Base-by-base conservation (phyloP, 2,888 invertebrate species). In the Colostygia pectinataria region DNA sequence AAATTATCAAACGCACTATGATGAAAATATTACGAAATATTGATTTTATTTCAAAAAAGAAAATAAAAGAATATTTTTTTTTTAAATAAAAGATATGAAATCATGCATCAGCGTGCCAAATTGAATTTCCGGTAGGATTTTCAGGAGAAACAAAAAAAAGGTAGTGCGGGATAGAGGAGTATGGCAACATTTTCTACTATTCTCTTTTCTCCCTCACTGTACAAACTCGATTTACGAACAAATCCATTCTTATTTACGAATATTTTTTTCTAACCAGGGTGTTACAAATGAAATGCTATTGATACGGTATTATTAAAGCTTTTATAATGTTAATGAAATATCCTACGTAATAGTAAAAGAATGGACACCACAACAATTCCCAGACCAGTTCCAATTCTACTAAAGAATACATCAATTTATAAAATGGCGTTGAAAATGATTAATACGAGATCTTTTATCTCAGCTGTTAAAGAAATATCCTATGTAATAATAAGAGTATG, bases 101-200 rank as follows among this genome's bases (percentile, higher is more conserved):
- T 53, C 52, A 53, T 57, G 53, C 55, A 48, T 31, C 20, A 43
- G 18, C 33, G 33, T 32, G 40, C 25, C 25, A 20, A 13, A 41
- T 33, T 39, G 32, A 43, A 20, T 9, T 23, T 32, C 32, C 55
- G 57, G 61, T 55, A 58, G 63, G 58, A 63, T 51, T 15, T 54
- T 39, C 55, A 61, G 67, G 65, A 66, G 58, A 65, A 59, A 68
- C 68, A 65, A 66, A 58, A 68, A 58, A 68, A 59, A 73, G 74
- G 79, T 70, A 58, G 75, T 83, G 85, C 78, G 65, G 71, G 81
- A 73, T 68, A 57, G 70, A 58, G 55, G 63, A 58, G 66, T 61
- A 68, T 84, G 89, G 90, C 90, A 90, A 90, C 90, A 89, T 80
- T 80, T 77, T 77, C 68, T 71, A 66, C 70, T 72, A 73, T 68